These are phyloP conservation scores for Mastomys natalensis DNA, from an alignment of 2,113 vertebrate genomes.

Conservation along the genomic window DNA sequence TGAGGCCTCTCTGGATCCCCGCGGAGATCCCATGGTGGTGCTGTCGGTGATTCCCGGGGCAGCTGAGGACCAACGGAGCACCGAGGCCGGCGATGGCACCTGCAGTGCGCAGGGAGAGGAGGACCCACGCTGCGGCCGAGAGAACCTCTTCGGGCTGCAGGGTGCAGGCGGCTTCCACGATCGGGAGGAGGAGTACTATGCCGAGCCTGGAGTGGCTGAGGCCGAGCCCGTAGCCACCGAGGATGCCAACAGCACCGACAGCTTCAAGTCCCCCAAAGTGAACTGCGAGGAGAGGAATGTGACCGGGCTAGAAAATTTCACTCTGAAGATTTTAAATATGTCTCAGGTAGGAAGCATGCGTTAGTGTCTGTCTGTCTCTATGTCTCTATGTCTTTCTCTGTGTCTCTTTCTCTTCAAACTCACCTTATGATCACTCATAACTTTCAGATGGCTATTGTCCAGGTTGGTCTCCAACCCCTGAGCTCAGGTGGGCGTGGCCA, in stretches of 20 bases:
- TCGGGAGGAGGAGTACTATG: conserved; percentile 66
- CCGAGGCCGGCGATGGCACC: conserved; percentile 69
- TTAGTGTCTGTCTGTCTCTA: background rate
- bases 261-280: conserved; percentile 92
- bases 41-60: conserved; percentile 90
- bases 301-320: conserved; percentile 86
- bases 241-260: conserved; percentile 91
- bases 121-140: conserved; percentile 48
- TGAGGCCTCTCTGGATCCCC: conserved; percentile 87
- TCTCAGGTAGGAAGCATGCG: conserved; percentile 89
- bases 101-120: conserved; percentile 76
- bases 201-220: conserved; percentile 84
- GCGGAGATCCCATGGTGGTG: conserved; percentile 83
- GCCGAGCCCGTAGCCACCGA: conserved; percentile 73
- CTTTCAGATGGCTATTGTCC: background rate
- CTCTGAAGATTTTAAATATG: conserved; percentile 93
- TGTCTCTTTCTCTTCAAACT: background rate
- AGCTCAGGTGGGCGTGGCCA: no score
- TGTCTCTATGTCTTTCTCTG: no score
- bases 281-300: conserved; percentile 94
- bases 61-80: conserved; percentile 76
- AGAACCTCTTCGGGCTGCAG: conserved; percentile 14
- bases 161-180: conserved; percentile 9
- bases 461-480: background rate
- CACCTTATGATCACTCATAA: background rate